A percentile compares a stretch with the other conserved stretches of the same genome.
These are phyloP conservation scores for Oscheius sp. DNA, from an alignment of 2,888 invertebrate species.

Conservation along the genomic window DNA sequence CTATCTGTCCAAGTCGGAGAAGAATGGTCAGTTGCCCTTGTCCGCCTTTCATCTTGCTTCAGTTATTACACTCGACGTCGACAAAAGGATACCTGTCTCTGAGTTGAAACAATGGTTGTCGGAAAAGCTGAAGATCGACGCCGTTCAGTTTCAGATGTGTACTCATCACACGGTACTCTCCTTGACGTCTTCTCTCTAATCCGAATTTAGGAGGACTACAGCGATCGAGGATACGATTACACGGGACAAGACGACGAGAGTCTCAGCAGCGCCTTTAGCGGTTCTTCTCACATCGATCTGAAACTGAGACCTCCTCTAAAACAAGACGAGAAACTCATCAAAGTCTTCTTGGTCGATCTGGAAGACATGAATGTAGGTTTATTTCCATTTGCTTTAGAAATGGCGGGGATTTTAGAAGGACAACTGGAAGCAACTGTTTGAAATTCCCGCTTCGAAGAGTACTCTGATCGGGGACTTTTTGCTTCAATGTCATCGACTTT, in stretches of 20 bases:
- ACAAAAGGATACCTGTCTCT: slow-evolving; percentile 44
- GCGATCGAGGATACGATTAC: slow-evolving; percentile 41
- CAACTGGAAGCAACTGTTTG: slow-evolving; percentile 58
- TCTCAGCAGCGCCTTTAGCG: neutral
- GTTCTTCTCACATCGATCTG: slow-evolving; percentile 28
- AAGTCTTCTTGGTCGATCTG: slow-evolving; percentile 52
- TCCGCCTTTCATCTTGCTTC: neutral
- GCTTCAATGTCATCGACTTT: slow-evolving; percentile 51
- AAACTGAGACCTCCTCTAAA: slow-evolving; percentile 59
- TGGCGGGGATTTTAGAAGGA: slow-evolving; percentile 39
- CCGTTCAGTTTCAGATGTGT: slow-evolving; percentile 48
- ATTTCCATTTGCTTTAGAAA: neutral
- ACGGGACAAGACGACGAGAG: slow-evolving; percentile 6
- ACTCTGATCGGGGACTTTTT: slow-evolving; percentile 54
- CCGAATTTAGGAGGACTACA: slow-evolving; percentile 24
- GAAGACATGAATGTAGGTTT: slow-evolving; percentile 38
- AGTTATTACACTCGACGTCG: slow-evolving; percentile 49
- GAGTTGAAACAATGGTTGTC: slow-evolving; percentile 58
- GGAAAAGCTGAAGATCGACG: slow-evolving; percentile 40
- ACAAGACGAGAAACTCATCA: slow-evolving; percentile 54
- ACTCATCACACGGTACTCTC: slow-evolving; percentile 39
- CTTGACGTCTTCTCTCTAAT: neutral
- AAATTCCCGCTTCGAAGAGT: slow-evolving; percentile 47
- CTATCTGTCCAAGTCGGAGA: neutral
- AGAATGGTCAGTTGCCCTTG: neutral